Conservation (phyloP, 2,888 invertebrate genomes). For the Trileptium ribeirensis region DNA sequence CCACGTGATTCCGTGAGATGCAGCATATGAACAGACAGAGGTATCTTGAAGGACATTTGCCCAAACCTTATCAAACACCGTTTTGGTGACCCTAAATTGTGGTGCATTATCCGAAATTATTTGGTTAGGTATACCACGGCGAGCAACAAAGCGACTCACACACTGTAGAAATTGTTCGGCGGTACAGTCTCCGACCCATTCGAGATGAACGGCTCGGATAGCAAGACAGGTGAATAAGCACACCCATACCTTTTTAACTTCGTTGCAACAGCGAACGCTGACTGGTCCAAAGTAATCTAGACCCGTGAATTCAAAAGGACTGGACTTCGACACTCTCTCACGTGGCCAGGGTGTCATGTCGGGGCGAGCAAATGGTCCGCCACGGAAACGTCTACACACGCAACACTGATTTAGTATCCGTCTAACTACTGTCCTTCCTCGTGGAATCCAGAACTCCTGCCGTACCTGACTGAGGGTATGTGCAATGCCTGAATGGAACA, state of each 20-base stretch:
- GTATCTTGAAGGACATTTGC: not conserved
- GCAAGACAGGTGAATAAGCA: constrained; percentile 52
- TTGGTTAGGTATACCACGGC: constrained; percentile 44
- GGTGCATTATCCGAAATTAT: constrained; percentile 52
- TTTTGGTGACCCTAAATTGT: constrained; percentile 50
- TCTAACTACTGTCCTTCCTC: not conserved
- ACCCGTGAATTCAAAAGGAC: constrained; percentile 37
- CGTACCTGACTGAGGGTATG: not conserved
- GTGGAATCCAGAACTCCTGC: not conserved
- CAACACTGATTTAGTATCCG: not conserved
- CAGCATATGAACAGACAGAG: constrained; percentile 11
- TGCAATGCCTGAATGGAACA: not conserved
- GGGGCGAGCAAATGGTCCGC: not conserved
- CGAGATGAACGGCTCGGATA: constrained; percentile 51
- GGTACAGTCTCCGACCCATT: constrained; percentile 44
- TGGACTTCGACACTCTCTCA: not conserved
- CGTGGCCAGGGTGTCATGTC: not conserved
- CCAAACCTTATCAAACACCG: constrained; percentile 41
- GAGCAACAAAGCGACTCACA: constrained; percentile 46
- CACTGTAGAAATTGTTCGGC: constrained; percentile 45
- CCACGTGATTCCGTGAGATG: constrained; percentile 38
- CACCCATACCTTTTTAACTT: constrained; percentile 44
- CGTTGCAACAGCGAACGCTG: constrained; percentile 37
- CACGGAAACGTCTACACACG: not conserved
- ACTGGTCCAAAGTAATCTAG: constrained; percentile 52